phyloP scores from a whole-genome alignment of 2,797 vertebrate species.

The Lophius americanus region DNA sequence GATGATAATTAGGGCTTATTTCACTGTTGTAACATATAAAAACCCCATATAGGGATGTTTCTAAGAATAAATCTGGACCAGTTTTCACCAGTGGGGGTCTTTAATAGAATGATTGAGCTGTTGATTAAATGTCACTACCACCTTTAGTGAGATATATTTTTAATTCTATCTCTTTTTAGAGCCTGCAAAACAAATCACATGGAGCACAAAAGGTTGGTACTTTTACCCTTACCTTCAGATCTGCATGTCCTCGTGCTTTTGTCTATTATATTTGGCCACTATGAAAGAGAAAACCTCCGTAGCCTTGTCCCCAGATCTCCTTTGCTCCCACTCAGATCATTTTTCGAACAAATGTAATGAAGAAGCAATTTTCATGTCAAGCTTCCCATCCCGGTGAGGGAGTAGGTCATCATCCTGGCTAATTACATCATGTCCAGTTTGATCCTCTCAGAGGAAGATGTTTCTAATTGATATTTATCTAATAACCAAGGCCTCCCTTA shows the following conservation, averaged over 20 bases:
- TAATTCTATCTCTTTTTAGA: slow-evolving; percentile 76
- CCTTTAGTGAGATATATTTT: not conserved
- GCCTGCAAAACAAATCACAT: slow-evolving; percentile 84
- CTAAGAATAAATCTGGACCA: no score
- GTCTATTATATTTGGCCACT: slow-evolving; percentile 64
- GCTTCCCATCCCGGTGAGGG: slow-evolving; percentile 52
- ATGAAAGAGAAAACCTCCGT: slow-evolving; percentile 58
- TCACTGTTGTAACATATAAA: no score
- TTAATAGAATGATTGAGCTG: not conserved
- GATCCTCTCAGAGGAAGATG: slow-evolving; percentile 59
- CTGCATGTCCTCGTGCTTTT: slow-evolving; percentile 46
- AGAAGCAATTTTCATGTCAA: slow-evolving; percentile 69
- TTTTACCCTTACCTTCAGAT: slow-evolving; percentile 59
- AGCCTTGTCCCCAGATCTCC: slow-evolving; percentile 32
- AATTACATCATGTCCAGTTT: slow-evolving; percentile 70
- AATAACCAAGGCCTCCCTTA: slow-evolving; percentile 63
- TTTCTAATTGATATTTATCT: slow-evolving; percentile 74
- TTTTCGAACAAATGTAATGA: slow-evolving; percentile 68
- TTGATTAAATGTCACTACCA: slow-evolving; percentile 1
- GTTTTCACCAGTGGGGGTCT: not conserved
- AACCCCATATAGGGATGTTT: no score
- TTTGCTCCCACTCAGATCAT: slow-evolving; percentile 49
- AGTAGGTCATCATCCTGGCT: slow-evolving; percentile 65
- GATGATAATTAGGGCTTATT: no score
- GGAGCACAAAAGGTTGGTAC: slow-evolving; percentile 76